A percentile compares a stretch with the other conserved stretches of the same genome.
Evolutionary conservation across 2,797 vertebrate species (phyloP).

Genomic region (Mus minutoides): DNA sequence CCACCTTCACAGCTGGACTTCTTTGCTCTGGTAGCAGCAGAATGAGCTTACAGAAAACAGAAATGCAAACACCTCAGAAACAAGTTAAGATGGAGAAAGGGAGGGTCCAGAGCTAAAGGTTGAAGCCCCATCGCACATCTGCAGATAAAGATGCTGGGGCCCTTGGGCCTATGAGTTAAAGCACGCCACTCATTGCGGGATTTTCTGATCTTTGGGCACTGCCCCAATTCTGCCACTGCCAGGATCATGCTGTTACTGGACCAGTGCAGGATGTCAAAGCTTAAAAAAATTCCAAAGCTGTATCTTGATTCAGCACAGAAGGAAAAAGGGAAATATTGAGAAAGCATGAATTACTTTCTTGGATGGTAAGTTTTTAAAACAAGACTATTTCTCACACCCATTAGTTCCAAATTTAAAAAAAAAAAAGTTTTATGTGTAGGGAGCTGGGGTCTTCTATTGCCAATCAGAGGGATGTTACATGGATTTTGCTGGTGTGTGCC

Average conservation of each 20-base stretch:
- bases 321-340: background rate
- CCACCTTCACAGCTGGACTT: background rate
- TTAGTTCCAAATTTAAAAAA: slow-evolving; percentile 16
- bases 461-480: background rate
- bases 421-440: background rate
- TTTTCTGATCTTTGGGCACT: background rate
- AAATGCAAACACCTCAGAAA: slow-evolving; percentile 24
- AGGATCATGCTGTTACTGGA: background rate
- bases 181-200: background rate
- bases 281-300: slow-evolving; percentile 7
- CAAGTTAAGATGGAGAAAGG: slow-evolving; percentile 29
- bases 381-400: slow-evolving; percentile 25
- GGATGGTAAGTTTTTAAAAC: slow-evolving; percentile 25
- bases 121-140: background rate
- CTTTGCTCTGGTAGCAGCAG: background rate
- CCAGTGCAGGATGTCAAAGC: background rate
- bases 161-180: background rate
- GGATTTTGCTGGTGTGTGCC: background rate
- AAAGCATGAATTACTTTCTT: slow-evolving; percentile 19
- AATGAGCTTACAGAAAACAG: background rate
- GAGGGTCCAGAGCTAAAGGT: background rate
- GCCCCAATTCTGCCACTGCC: slow-evolving; percentile 1
- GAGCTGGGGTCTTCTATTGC: background rate
- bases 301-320: background rate
- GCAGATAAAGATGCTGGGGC: background rate